These are phyloP conservation scores for Paramormyrops hopkinsi DNA, from an alignment of 2,797 vertebrate species.

Conservation along the genomic window DNA sequence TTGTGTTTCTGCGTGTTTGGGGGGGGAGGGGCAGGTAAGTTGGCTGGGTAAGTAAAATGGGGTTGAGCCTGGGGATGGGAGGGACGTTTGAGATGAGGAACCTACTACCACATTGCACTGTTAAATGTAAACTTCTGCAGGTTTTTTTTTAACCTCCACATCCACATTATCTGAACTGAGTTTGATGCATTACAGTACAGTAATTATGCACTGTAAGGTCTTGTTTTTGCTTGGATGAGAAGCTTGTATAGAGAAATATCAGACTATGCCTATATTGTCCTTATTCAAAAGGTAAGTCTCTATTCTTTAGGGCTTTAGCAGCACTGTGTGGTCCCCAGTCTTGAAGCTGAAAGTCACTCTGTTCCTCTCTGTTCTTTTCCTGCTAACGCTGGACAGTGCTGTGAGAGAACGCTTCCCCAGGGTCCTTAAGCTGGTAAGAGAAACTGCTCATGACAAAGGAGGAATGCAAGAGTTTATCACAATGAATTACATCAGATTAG, in stretches of 20 bases:
- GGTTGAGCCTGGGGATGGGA: constrained; percentile 23
- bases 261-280: not conserved
- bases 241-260: not conserved
- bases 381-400: constrained; percentile 49
- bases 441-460: not conserved
- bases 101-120: not conserved
- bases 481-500: not conserved
- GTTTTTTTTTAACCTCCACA: not conserved
- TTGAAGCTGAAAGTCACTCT: constrained; percentile 16
- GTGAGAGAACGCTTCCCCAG: constrained; percentile 71
- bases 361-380: constrained; percentile 35
- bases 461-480: not conserved
- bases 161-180: not conserved
- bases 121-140: not conserved
- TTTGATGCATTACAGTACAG: constrained; percentile 3
- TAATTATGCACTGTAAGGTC: not conserved
- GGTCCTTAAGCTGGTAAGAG: constrained; percentile 72
- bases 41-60: constrained; percentile 22
- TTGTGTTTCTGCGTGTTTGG: constrained; percentile 46
- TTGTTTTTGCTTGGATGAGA: not conserved
- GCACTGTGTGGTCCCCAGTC: not conserved
- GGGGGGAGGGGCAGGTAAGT: constrained; percentile 23
- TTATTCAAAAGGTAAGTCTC: not conserved
- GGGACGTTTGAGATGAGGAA: not conserved
- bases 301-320: not conserved